Base-by-base conservation (phyloP, 2,113 vertebrate species). In the Callopanchax toddi region DNA sequence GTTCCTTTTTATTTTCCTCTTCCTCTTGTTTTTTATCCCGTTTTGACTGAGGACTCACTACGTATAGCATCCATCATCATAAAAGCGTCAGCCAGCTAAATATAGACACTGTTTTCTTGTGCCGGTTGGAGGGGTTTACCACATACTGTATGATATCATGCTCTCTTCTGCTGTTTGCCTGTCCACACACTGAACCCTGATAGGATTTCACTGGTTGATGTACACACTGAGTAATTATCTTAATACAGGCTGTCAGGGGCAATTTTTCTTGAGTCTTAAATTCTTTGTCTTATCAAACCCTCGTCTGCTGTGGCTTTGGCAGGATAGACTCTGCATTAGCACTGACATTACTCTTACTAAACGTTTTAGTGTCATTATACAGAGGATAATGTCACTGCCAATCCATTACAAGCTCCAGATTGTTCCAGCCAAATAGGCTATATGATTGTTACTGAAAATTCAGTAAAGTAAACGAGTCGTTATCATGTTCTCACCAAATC, bases 21-120 rank as follows among this genome's bases (percentile, higher is more conserved):
- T 82, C 81, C 64, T 78, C 67, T 66, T 72, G 68, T 26, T 44
- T 49, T 23, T 37, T 32, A 49, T 20, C 22, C 9, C 23, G 60
- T 42, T 48, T 37, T 89, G 81, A 91, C 80, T 81, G 86, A 91
- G 76, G 73, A 91, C 81, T 89, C 82, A 54, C 73, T 63, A 62
- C 4, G 60, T 79, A 42, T 68, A 74, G 63, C n/a, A 83, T 86
- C 67, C 69, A 62, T 87, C 85, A 83, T 79, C 68, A 62, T 83
- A 67, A 83, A 88, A 84, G 82, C 48, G 18, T 67, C 82, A 67
- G 66, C 39, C 59, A 21, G 65, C 81, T 87, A 89, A 89, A 89
- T 84, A 72, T 87, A 85, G 82, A 79, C 74, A 22, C 86, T 85
- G 68, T 81, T 82, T 85, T 64, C 72, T 59, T 39, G 57, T 73